Evolutionary conservation across 2,797 vertebrate genomes (phyloP), one percentile per base, ranked within the genome.

Genomic region (Scarus forsteni): DNA sequence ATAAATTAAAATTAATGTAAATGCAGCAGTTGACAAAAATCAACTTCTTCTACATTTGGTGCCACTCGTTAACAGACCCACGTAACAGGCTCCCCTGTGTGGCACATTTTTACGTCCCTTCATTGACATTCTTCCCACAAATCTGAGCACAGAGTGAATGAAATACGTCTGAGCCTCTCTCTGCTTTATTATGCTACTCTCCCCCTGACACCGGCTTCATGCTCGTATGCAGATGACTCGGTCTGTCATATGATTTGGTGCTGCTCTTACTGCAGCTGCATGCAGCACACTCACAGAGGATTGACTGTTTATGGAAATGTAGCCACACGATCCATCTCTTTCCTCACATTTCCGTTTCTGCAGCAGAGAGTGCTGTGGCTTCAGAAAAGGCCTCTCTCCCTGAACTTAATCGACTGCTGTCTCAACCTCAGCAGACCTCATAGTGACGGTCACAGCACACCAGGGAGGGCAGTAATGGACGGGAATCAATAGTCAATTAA

Each of bases 291-390:
- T 56, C 11, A 6, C 2, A 72, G 48, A 59, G 48, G 10, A 27
- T 49, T 49, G 53, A 55, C 55, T 79, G 49, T 66, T 73, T 77
- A 68, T 77, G 62, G 60, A 77, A 70, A 78, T 80, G 44, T 52
- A 45, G 52, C 73, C 44, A 40, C 65, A 57, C 44, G 43, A 43
- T 59, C 58, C 18, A 54, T 79, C 36, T 75, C 60, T 62, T 51
- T 44, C 36, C 35, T 55, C 54, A 52, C 48, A 60, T 66, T 49
- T 66, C 52, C 68, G 27, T 50, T 2, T 4, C n/a, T 27, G 34
- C 14, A 13, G 57, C 61, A 39, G 62, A 69, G 19, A 59, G 48
- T 34, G 66, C 38, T 68, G 61, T 10, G 40, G 52, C 45, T 16
- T n/a, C 15, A 65, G 60, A 39, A 14, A 60, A 64, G 27, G 35